Conservation (phyloP, 2,888 invertebrate genomes). For the Dugesia japonica region DNA sequence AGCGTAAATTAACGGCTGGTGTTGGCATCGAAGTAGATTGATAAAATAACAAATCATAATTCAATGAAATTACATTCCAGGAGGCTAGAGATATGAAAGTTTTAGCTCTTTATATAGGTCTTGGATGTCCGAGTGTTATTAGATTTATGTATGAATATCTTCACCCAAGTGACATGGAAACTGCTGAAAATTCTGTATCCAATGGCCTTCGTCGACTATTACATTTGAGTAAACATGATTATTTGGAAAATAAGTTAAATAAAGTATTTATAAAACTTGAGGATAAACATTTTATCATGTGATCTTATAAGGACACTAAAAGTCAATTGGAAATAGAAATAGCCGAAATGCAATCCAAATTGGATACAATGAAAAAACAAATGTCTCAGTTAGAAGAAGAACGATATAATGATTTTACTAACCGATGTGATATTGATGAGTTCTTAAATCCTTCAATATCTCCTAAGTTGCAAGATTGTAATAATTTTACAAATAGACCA, state of each 20-base stretch:
- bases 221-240: constrained; percentile 26
- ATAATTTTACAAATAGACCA: background rate
- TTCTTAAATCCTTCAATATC: background rate
- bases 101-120: constrained; percentile 32
- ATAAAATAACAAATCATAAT: too few relatives aligned
- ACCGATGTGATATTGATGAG: background rate
- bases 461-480: background rate
- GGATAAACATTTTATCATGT: background rate
- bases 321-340: background rate
- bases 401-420: background rate
- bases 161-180: constrained; percentile 25
- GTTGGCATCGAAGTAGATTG: background rate
- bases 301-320: background rate
- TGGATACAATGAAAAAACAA: background rate
- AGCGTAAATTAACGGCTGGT: background rate
- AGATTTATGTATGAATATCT: constrained; percentile 35
- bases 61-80: too few relatives aligned
- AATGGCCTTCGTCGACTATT: constrained; percentile 33
- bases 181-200: constrained; percentile 11
- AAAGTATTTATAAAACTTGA: background rate
- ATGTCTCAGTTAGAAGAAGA: background rate
- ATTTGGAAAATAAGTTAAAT: constrained; percentile 17
- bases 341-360: background rate
- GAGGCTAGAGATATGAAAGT: constrained; percentile 32
- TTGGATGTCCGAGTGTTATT: constrained; percentile 29